phyloP scores from a whole-genome alignment of 2,888 invertebrate genomes.

The Alsophila aescularia region DNA sequence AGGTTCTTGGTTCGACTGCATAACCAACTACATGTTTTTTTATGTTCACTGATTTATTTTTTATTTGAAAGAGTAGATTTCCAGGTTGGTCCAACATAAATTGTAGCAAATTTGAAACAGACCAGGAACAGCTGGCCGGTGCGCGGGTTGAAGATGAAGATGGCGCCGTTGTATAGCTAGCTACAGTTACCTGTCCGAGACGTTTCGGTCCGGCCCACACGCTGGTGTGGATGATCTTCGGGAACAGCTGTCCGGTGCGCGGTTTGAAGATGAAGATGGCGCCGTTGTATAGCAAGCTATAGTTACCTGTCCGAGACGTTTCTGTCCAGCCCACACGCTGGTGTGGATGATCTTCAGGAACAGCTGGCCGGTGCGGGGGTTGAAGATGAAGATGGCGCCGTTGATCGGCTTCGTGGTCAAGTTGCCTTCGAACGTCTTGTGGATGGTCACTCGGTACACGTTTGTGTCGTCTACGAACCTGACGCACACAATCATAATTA shows the following conservation, averaged over 20 bases:
- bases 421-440: constrained; percentile 99
- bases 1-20: no score
- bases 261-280: not conserved
- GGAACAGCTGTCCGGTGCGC: no score
- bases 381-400: constrained; percentile 99
- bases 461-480: constrained; percentile 99
- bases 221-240: constrained; percentile 99
- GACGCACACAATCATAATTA: no score
- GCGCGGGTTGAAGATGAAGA: not conserved
- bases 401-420: constrained; percentile 99
- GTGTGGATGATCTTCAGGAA: constrained; percentile 99
- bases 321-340: constrained; percentile 99
- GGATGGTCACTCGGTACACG: constrained; percentile 99
- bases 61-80: no score
- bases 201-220: constrained; percentile 99
- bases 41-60: no score
- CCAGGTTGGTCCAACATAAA: no score
- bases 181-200: constrained; percentile 93
- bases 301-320: constrained; percentile 96
- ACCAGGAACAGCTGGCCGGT: no score
- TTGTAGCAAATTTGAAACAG: no score
- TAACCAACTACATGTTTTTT: no score
- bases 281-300: no score
- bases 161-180: not conserved
- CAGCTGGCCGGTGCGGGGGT: constrained; percentile 98